Base-by-base conservation (phyloP, 2,888 invertebrate species). In the Lasioglossum lativentre region DNA sequence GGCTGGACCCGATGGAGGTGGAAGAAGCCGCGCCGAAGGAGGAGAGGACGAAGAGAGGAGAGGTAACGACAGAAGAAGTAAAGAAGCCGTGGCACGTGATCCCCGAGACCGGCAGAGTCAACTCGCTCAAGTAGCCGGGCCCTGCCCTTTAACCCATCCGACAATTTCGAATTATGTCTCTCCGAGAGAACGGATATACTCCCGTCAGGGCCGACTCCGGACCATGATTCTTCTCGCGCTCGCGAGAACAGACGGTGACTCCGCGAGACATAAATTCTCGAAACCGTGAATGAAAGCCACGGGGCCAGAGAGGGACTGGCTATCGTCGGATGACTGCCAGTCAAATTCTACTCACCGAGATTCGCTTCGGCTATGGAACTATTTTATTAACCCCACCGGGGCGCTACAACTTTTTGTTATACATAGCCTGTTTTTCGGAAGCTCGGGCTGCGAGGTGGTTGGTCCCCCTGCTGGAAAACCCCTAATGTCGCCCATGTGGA, bases 61-160 rank as follows among this genome's bases (percentile, higher is more conserved):
- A 45, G 76, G 86, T 42, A 86, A 78, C 79, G 78, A 75, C 78
- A 82, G 86, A 78, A 87, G 85, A 78, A 86, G 83, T 86, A 88
- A 88, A 90, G 90, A 92, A 91, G 92, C 92, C 92, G 91, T 91
- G 94, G 94, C 94, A 94, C 94, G 94, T 94, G 94, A 94, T 94
- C 94, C 92, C 93, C 86, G 92, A 90, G 91, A 94, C 92, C 92
- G 93, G 88, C 92, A 88, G 92, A 94, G 94, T 94, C 94, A 94
- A 94, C 94, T 94, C 93, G 94, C 94, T 94, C 93, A 94, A 94
- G 94, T 94, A 94, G 94, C 92, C 93, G 93, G 93, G 93, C 92
- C 92, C 93, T 94, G 94, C 94, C 93, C 94, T 94, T 93, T 94
- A 94, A 94, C 94, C 94, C 93, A 91, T 91, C 92, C 90, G 92